A percentile compares a stretch with the other conserved stretches of the same genome.
Evolutionary conservation across 2,797 vertebrate species (phyloP).

Genomic region (Dendrocincla tyrannina): DNA sequence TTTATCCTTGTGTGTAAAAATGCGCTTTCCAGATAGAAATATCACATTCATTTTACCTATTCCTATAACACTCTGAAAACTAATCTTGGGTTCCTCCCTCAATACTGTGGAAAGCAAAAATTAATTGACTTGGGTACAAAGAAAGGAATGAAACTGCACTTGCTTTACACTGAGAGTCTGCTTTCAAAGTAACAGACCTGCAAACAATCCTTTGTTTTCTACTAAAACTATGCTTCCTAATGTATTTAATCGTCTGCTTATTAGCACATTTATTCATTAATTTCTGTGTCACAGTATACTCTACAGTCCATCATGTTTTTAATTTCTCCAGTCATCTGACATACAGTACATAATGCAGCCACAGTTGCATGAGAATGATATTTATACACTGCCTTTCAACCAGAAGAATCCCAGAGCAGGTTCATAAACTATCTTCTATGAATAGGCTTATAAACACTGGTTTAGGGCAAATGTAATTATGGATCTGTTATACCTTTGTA

Average conservation of each 20-base stretch:
- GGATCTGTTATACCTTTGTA: neutral
- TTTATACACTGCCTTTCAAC: neutral
- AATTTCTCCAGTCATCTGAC: neutral
- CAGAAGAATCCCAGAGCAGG: neutral
- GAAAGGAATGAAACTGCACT: conserved; percentile 20
- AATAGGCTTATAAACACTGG: neutral
- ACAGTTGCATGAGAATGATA: neutral
- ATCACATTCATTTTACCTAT: conserved; percentile 51
- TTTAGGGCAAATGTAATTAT: neutral
- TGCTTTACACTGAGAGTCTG: neutral
- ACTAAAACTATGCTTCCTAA: neutral
- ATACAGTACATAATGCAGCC: neutral
- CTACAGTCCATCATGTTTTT: neutral
- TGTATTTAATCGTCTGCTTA: neutral
- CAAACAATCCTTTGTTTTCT: neutral
- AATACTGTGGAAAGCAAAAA: conserved; percentile 29
- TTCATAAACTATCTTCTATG: neutral
- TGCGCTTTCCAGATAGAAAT: conserved; percentile 21
- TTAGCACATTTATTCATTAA: neutral
- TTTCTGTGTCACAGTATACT: neutral
- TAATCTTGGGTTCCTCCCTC: conserved; percentile 53
- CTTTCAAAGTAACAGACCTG: neutral
- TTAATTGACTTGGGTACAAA: conserved; percentile 20
- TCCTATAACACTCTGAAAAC: conserved; percentile 46
- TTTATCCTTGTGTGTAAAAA: conserved; percentile 51